Base-by-base conservation (phyloP, 2,797 vertebrate genomes). In the Benthosema pterotum region DNA sequence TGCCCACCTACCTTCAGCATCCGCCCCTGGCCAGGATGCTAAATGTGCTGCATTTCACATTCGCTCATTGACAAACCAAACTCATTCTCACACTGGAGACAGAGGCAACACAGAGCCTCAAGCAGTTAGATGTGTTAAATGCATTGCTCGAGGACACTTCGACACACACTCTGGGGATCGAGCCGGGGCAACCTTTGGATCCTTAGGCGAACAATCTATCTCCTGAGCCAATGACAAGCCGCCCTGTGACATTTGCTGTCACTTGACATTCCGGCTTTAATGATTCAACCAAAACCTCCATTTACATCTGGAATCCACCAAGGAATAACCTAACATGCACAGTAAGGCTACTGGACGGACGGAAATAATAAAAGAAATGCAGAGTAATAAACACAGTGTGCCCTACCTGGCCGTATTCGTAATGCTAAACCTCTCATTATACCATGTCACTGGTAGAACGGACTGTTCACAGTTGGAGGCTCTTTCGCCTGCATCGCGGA, bases 391-490 rank as follows among this genome's bases (percentile, higher is more conserved):
- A 38, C 32, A 11, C 42, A 67, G 6, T 18, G 16, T 54, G 28
- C 13, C 42, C n/a, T n/a, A n/a, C n/a, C n/a, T 13, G 5, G 5
- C 63, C 60, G 57, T 11, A 61, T 57, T 63, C 15, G 15, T 18
- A 58, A 19, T 57, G 18, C 49, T 57, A 17, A 17, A 46, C 45
- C 25, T 65, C 42, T 63, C 38, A 60, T 62, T n/a, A 52, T 57
- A 17, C 45, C 51, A 48, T 48, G 32, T 17, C 17, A 3, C 49
- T 62, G 56, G 51, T 1, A 52, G 15, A 57, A 54, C 53, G 48
- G 15, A 42, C 7, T 49, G 62, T 57, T 38, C 70, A 61, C 60
- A 67, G 45, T 52, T 22, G 49, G 43, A 69, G 43, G n/a, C 42
- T 7, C 2, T 73, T 71, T 51, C 52, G 67, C 18, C 46, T 19